Conservation (phyloP, 2,888 invertebrate species). For the Epistrophe eligans region DNA sequence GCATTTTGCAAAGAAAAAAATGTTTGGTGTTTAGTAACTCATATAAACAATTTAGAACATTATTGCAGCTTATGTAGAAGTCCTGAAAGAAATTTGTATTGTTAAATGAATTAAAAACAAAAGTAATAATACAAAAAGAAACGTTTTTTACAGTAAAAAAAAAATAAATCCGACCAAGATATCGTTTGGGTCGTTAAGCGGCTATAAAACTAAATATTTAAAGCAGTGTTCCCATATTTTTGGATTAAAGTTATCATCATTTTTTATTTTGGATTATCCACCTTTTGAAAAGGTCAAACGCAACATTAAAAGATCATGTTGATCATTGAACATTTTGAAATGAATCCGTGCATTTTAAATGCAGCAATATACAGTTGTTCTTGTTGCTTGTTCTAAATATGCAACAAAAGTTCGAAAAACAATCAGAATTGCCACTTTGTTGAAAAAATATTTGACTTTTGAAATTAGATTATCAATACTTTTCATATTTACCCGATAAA, state of each 20-base stretch:
- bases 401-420: too few relatives aligned
- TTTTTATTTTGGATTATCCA: background rate
- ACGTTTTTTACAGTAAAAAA: slow-evolving; percentile 19
- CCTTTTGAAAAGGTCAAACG: background rate
- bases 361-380: too few relatives aligned
- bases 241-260: background rate
- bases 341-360: too few relatives aligned
- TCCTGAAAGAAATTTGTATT: slow-evolving; percentile 55
- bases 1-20: slow-evolving; percentile 74
- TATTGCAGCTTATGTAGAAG: slow-evolving; percentile 52
- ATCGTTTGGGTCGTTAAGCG: slow-evolving; percentile 60
- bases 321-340: too few relatives aligned
- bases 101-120: slow-evolving; percentile 14
- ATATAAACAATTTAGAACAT: slow-evolving; percentile 26
- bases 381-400: too few relatives aligned
- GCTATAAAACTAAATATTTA: slow-evolving; percentile 7
- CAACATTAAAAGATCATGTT: too few relatives aligned
- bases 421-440: too few relatives aligned
- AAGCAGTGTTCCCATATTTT: slow-evolving; percentile 53
- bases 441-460: too few relatives aligned
- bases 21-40: slow-evolving; percentile 59
- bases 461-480: too few relatives aligned
- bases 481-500: too few relatives aligned
- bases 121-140: background rate
- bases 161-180: slow-evolving; percentile 54